A percentile compares a stretch with the other conserved stretches of the same genome.
These are phyloP conservation scores for Hyalella azteca DNA, from an alignment of 2,888 invertebrate species.

Conservation along the genomic window DNA sequence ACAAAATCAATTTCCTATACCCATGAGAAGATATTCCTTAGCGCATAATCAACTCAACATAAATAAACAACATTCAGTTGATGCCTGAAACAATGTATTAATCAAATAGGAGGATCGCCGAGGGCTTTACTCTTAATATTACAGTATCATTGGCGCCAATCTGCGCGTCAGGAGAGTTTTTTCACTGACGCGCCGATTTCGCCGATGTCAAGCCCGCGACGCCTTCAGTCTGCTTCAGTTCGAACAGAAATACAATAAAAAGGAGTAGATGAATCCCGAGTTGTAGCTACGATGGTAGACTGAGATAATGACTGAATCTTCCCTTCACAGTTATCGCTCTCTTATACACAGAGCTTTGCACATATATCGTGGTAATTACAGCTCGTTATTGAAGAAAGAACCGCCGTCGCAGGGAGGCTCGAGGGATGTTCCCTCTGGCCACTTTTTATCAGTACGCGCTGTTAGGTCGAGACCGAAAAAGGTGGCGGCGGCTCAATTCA, in stretches of 20 bases:
- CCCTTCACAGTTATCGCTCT: not conserved
- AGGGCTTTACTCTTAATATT: not conserved
- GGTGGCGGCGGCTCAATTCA: not conserved
- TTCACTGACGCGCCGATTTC: not conserved
- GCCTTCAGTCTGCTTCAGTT: too few species aligned
- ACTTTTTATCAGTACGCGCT: not conserved
- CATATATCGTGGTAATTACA: conserved; percentile 25
- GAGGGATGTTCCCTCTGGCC: not conserved
- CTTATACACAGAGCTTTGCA: not conserved
- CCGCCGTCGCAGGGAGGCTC: not conserved
- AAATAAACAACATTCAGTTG: too few species aligned
- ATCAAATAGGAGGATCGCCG: too few species aligned
- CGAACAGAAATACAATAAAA: too few species aligned
- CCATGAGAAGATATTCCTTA: too few species aligned
- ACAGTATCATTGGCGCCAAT: conserved; percentile 11
- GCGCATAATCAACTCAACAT: too few species aligned
- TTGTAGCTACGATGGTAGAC: too few species aligned
- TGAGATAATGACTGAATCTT: too few species aligned
- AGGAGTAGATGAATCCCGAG: too few species aligned
- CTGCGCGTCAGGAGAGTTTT: not conserved
- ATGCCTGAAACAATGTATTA: too few species aligned
- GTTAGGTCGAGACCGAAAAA: not conserved
- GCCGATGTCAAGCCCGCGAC: too few species aligned
- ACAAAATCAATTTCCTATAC: too few species aligned
- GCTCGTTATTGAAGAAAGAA: conserved; percentile 20